Evolutionary conservation across 2,888 invertebrate species (phyloP), one percentile per base, ranked within the genome.

Genomic region (Agriopis leucophaearia): DNA sequence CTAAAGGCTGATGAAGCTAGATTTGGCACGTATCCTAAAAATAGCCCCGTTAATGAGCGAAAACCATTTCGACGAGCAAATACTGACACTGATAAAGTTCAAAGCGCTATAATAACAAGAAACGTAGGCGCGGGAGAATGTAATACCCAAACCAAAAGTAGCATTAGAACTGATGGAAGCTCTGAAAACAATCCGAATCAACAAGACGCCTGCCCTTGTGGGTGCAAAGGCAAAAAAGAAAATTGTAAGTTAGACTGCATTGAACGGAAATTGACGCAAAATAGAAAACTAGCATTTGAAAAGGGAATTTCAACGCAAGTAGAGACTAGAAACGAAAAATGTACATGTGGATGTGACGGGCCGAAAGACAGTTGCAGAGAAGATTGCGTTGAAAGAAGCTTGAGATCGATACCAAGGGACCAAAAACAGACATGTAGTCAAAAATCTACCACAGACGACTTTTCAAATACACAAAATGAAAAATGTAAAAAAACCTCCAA

Each of bases 21-120:
- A 69, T 84, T 68, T 65, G 83, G 83, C 66, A 89, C 88, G 36
- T 88, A 84, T 71, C 92, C 90, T 36, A 87, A 84, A 76, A 70
- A 44, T 0, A 73, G 67, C 27, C 69, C 71, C 69, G 70, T 74
- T 2, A 81, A 80, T 59, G 71, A 78, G n/a, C 78, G 78, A 60
- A 87, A 82, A 57, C 82, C 82, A 2, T 76, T 89, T 13, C 66
- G 81, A 15, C 82, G 89, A 44, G 76, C 82, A 6, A 88, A 88
- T 69, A 90, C 90, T 18, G 88, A 88, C 64, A 79, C 75, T 45
- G 80, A 74, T 15, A 82, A 75, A 55, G 62, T 73, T 13, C 64
- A 69, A 69, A 57, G 27, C 40, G 27, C 27, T 36, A 12, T 36
- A 35, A 13, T 42, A 12, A 60, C 63, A 50, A 54, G 12, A 8